phyloP scores from a whole-genome alignment of 2,113 vertebrate species.

The Piprites chloris region DNA sequence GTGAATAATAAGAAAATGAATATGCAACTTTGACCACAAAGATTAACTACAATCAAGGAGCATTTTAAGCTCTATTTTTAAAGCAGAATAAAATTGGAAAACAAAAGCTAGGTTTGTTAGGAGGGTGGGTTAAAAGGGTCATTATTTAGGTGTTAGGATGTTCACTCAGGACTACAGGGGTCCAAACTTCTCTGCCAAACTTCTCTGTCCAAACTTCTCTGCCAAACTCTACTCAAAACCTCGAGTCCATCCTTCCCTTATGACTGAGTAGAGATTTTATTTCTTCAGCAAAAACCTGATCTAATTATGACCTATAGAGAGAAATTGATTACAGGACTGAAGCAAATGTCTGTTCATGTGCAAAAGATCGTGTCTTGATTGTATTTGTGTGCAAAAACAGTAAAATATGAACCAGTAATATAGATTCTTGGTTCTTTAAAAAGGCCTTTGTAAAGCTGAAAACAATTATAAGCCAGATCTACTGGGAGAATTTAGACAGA shows the following conservation, averaged over 20 bases:
- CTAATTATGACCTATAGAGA: background rate
- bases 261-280: background rate
- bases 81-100: background rate
- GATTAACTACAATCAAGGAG: background rate
- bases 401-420: background rate
- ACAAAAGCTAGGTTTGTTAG: background rate
- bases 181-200: background rate
- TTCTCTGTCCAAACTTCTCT: background rate
- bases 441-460: slow-evolving; percentile 34
- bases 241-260: background rate
- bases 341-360: background rate
- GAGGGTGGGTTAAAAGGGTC: background rate
- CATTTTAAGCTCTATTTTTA: background rate
- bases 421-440: background rate
- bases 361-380: background rate
- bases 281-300: background rate
- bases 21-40: background rate
- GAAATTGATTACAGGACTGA: slow-evolving; percentile 17
- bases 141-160: background rate
- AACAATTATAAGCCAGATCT: slow-evolving; percentile 52
- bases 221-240: background rate
- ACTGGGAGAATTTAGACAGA: slow-evolving; percentile 41
- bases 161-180: background rate
- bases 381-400: background rate
- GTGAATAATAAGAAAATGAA: background rate